Base-by-base conservation (phyloP, 2,113 vertebrate species). In the Dipodomys merriami region DNA sequence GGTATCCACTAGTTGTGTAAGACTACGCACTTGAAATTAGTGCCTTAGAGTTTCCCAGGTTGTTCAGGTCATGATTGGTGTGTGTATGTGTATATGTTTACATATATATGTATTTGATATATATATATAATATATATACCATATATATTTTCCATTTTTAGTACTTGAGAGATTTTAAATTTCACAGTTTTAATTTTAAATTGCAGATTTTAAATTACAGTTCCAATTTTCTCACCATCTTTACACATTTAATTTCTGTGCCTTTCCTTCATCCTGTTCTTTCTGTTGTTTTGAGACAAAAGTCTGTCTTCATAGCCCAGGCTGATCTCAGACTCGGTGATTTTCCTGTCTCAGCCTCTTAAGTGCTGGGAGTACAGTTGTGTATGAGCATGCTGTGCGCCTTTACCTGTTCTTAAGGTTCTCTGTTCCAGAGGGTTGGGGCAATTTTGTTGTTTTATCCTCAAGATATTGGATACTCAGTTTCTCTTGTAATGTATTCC, bases 61-160 rank as follows among this genome's bases (percentile, higher is more conserved):
- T 93, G 57, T 71, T 89, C 18, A 15, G 46, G 27, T 89, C n/a
- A 67, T 62, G 30, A 89, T 94, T 86, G 65, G 15, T 82, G 44
- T 22, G 39, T 39, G 39, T 39, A 39, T 39, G 39, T 39, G 39
- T 39, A 39, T 39, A 39, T 39, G 39, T 39, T 49, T 49, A 49
- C 49, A 49, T 49, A 49, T 12, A 49, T 49, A 49, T 49, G 12
- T 12, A 49, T 49, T 39, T 39, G 39, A 49, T 49, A 5, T 49
- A 49, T 49, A 12, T 12, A 49, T 12, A 49, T 12, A 12, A 49
- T 49, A 12, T 12, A 49, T 49, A 49, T 49, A 11, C 49, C 49
- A 49, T n/a, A n/a, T n/a, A n/a, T n/a, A n/a, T 49, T 91, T 76
- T 86, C 19, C 64, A 83, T 84, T 92, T 86, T 77, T 74, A 62